These are phyloP conservation scores for Diorhabda carinulata DNA, from an alignment of 1,140 invertebrate genomes.

Conservation along the genomic window DNA sequence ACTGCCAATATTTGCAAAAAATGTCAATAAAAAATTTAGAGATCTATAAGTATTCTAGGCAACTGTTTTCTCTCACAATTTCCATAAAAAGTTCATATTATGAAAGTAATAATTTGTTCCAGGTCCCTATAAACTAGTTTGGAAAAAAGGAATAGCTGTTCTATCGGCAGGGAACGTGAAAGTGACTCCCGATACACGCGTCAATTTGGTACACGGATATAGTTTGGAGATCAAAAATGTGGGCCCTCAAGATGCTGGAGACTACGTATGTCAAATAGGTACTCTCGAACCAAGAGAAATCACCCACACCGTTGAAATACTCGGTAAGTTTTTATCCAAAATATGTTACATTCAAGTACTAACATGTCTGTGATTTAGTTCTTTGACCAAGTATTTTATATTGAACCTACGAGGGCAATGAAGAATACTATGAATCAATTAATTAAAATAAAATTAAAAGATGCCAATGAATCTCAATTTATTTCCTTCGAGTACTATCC, in stretches of 20 bases:
- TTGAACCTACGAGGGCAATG: too few relatives aligned
- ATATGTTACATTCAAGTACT: slow-evolving; percentile 14
- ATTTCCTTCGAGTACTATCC: too few relatives aligned
- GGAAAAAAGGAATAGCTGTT: slow-evolving; percentile 58
- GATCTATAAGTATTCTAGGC: too few relatives aligned
- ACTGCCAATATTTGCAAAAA: too few relatives aligned
- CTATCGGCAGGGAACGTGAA: slow-evolving; percentile 56
- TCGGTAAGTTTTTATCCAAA: slow-evolving; percentile 49
- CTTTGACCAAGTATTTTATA: too few relatives aligned
- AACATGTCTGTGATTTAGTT: too few relatives aligned
- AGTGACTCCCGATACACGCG: slow-evolving; percentile 56
- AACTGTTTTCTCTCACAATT: neutral
- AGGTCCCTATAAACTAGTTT: slow-evolving; percentile 54
- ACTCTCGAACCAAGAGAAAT: slow-evolving; percentile 57
- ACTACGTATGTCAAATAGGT: slow-evolving; percentile 60
- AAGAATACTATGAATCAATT: too few relatives aligned
- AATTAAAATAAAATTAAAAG: too few relatives aligned
- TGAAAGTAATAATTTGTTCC: slow-evolving; percentile 22
- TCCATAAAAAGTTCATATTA: neutral
- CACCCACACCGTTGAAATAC: slow-evolving; percentile 57
- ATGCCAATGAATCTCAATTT: too few relatives aligned
- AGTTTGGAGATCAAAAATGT: slow-evolving; percentile 56
- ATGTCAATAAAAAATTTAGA: too few relatives aligned
- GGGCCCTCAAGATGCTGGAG: slow-evolving; percentile 55
- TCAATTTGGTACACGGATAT: slow-evolving; percentile 54